A percentile compares a stretch with the other conserved stretches of the same genome.
Conservation (phyloP, 1,140 invertebrate genomes). For the Melipona quadrifasciata region DNA sequence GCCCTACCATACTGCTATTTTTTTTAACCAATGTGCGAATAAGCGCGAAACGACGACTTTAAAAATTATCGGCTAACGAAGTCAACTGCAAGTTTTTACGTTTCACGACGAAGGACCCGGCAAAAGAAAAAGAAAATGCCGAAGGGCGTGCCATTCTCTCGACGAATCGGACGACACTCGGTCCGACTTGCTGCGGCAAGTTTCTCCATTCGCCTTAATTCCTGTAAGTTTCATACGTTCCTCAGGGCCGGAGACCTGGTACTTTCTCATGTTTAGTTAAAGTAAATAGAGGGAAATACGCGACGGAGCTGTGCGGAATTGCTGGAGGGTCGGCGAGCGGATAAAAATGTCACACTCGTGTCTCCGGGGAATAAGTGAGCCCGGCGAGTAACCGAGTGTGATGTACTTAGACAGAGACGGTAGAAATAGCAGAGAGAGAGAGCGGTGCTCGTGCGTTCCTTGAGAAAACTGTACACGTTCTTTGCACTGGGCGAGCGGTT, state of each 20-base stretch:
- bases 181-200: not conserved
- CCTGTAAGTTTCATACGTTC: conserved; percentile 50
- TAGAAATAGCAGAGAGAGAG: conserved; percentile 39
- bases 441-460: conserved; percentile 31
- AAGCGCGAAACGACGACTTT: too few relatives aligned
- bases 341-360: conserved; percentile 70
- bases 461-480: conserved; percentile 60
- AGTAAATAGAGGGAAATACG: conserved; percentile 61
- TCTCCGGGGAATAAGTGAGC: conserved; percentile 66
- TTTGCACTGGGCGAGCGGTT: conserved; percentile 6
- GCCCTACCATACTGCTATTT: too few relatives aligned
- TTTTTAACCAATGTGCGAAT: too few relatives aligned
- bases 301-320: conserved; percentile 51
- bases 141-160: conserved; percentile 6
- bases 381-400: conserved; percentile 49
- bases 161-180: conserved; percentile 3
- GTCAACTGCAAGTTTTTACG: too few relatives aligned
- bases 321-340: conserved; percentile 55
- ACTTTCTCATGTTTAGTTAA: conserved; percentile 62
- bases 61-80: too few relatives aligned
- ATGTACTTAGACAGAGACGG: conserved; percentile 56
- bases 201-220: conserved; percentile 52
- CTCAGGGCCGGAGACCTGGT: conserved; percentile 9
- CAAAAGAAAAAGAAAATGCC: not conserved
- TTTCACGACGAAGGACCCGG: not conserved